Evolutionary conservation across 2,797 vertebrate species (phyloP).

Genomic region (Tenualosa thibaudeaui): DNA sequence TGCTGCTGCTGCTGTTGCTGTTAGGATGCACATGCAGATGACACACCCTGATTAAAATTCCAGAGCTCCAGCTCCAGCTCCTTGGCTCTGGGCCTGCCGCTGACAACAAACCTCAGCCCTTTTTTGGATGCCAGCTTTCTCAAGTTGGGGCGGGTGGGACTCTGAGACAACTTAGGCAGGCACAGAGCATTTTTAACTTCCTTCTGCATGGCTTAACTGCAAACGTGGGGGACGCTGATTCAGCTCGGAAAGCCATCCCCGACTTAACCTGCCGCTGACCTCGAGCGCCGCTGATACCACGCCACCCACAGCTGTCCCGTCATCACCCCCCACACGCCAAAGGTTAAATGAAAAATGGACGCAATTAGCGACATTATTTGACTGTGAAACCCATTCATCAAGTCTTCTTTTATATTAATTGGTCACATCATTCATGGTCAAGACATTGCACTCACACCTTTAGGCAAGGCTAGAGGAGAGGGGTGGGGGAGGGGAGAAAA

Average conservation of each 20-base stretch:
- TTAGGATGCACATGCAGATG: neutral
- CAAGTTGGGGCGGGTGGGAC: neutral
- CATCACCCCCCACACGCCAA: neutral
- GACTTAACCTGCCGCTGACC: slow-evolving; percentile 34
- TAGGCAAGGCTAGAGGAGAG: slow-evolving; percentile 38
- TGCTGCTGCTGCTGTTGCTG: neutral
- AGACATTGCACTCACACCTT: slow-evolving; percentile 46
- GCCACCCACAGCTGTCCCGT: neutral
- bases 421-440: slow-evolving; percentile 52
- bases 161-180: neutral
- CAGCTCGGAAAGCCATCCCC: neutral
- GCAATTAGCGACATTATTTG: slow-evolving; percentile 54
- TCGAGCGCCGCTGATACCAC: slow-evolving; percentile 23
- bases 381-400: slow-evolving; percentile 57
- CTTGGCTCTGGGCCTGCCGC: neutral
- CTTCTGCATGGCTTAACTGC: neutral
- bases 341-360: slow-evolving; percentile 49
- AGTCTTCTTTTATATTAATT: slow-evolving; percentile 51
- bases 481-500: neutral
- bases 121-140: neutral
- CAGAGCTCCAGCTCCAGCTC: neutral
- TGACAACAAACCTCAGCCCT: neutral
- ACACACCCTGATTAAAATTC: slow-evolving; percentile 6
- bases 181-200: neutral
- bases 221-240: neutral